Conservation (phyloP, 2,888 invertebrate genomes). For the Acronicta alni region DNA sequence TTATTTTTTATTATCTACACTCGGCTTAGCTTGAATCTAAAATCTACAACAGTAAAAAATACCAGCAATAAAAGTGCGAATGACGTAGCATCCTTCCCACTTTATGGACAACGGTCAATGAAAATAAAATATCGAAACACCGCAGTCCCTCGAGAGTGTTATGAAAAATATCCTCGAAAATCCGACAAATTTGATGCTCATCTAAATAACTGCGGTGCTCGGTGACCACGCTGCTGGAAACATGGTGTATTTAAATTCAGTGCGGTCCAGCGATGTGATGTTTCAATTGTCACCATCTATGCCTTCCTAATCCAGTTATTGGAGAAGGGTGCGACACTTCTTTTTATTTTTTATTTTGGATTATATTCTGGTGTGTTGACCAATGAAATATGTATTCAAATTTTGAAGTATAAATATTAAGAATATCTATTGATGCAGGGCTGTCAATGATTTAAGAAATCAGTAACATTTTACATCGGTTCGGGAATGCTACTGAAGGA, state of each 20-base stretch:
- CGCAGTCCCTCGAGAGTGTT: conserved; percentile 55
- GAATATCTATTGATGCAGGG: no score
- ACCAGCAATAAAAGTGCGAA: conserved; percentile 12
- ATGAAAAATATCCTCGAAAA: conserved; percentile 56
- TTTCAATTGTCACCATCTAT: conserved; percentile 83
- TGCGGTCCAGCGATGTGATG: conserved; percentile 74
- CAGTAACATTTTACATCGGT: no score
- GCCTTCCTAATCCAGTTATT: conserved; percentile 83
- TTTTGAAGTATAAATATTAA: not conserved
- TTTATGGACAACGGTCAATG: conserved; percentile 57
- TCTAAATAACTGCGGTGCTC: conserved; percentile 71
- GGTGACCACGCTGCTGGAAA: conserved; percentile 76
- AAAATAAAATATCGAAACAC: conserved; percentile 51
- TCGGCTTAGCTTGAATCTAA: no score
- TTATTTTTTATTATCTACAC: not conserved
- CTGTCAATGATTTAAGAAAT: no score
- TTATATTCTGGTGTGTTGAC: conserved; percentile 37
- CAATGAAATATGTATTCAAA: conserved; percentile 30
- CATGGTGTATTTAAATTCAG: conserved; percentile 85
- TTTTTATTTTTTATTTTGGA: conserved; percentile 38
- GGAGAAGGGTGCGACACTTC: conserved; percentile 70
- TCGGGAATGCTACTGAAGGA: no score
- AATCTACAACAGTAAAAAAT: not conserved
- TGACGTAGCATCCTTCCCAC: conserved; percentile 27
- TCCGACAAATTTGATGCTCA: conserved; percentile 77